These are phyloP conservation scores for Orchesella cincta DNA, from an alignment of 1,140 invertebrate genomes.

Conservation along the genomic window DNA sequence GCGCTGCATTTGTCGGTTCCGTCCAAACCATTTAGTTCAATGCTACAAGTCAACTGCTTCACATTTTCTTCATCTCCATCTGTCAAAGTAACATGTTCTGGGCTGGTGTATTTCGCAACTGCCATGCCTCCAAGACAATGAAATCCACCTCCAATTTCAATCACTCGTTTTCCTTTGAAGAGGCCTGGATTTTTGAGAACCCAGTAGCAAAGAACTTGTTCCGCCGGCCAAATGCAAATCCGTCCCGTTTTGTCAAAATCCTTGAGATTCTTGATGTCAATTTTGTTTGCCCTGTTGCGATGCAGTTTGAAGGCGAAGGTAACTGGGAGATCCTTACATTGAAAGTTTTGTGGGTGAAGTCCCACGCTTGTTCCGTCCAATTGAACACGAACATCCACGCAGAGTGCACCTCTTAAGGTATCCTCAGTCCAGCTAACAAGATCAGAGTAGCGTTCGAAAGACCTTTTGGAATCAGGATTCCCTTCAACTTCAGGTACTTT, in stretches of 20 bases:
- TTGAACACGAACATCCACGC: no score
- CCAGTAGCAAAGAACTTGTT: slow-evolving; percentile 78
- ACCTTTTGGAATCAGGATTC: no score
- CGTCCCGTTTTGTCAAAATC: slow-evolving; percentile 92
- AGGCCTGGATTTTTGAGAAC: slow-evolving; percentile 67
- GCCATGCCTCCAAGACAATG: slow-evolving; percentile 78
- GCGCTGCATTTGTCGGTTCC: background rate
- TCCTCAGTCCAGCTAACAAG: no score
- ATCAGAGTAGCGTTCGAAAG: no score
- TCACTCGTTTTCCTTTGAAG: slow-evolving; percentile 68
- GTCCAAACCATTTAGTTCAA: background rate
- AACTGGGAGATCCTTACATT: no score
- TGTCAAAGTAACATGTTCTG: slow-evolving; percentile 52
- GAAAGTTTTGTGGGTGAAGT: no score
- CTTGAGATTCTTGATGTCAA: no score
- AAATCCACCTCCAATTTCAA: slow-evolving; percentile 84
- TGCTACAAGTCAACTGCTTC: background rate
- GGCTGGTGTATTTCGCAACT: slow-evolving; percentile 64
- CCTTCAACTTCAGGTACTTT: no score
- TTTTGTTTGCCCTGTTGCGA: no score
- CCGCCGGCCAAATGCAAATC: slow-evolving; percentile 86
- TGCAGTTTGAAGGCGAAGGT: no score
- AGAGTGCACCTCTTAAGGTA: no score
- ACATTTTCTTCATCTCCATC: slow-evolving; percentile 25
- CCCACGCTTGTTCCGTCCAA: no score